Evolutionary conservation across 2,113 vertebrate genomes (phyloP), one percentile per base, ranked within the genome.

Genomic region (Catharus minimus): DNA sequence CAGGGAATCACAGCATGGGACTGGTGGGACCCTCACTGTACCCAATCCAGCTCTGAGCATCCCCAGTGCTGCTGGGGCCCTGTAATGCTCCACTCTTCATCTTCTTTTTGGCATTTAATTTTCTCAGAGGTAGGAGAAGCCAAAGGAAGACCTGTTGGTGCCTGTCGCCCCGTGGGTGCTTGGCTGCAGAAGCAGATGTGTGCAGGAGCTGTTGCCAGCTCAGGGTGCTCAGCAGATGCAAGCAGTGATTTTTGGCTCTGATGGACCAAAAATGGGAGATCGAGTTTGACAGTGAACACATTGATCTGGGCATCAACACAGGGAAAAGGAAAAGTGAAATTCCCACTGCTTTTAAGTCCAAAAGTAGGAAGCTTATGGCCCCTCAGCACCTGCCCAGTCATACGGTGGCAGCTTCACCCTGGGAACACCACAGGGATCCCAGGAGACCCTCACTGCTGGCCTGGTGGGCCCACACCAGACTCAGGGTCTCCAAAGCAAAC

Each of bases 1-100:
- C 13, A 52, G 33, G 73, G 66, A 69, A 47, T 39, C 55, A 14
- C 0, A 0, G 33, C 1, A 1, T 7, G 6, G 39, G 47, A 47
- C 21, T 8, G 1, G 21, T 4, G 30, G 32, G 33, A n/a, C 17
- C 33, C 39, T 47, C 0, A 0, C 9, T 0, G 0, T 21, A 41
- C 47, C 56, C 33, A 3, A 0, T 22, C 22, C 9, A 3, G 72
- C 66, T 68, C 62, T 26, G 26, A 82, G 57, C 53, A 52, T 23
- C 49, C 62, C 36, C 38, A 5, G 73, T 0, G 1, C 82, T 4
- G 6, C 44, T 7, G 39, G 74, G 50, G 11, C 62, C 66, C 38
- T 2, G 3, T 11, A 81, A 58, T 0, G 3, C 47, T 71, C 39
- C 6, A 3, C 66, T 89, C 81, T 7, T 58, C 7, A 20, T 58